Percentiles rank a stretch among this genome's conserved stretches.
Evolutionary conservation across 2,888 invertebrate genomes (phyloP).

Genomic region (Caradrina kadenii): DNA sequence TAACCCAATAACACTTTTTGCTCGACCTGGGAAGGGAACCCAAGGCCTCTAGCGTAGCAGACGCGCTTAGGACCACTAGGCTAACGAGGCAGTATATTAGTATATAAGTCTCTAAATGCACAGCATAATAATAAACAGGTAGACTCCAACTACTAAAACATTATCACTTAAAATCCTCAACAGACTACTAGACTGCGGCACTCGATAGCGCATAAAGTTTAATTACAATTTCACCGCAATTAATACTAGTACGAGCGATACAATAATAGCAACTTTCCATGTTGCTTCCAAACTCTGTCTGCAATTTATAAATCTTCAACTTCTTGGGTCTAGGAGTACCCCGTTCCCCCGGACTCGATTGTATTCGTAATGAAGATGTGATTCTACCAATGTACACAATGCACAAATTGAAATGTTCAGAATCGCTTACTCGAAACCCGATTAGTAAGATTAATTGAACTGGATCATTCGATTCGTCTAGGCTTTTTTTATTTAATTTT

Average conservation of each 20-base stretch:
- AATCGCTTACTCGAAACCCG: slow-evolving; percentile 67
- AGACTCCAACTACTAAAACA: not conserved
- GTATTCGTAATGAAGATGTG: slow-evolving; percentile 83
- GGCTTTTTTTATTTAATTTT: slow-evolving; percentile 61
- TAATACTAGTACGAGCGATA: slow-evolving; percentile 57
- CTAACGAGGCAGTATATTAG: too few species aligned
- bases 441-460: slow-evolving; percentile 71
- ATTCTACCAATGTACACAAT: slow-evolving; percentile 74
- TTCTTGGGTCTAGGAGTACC: slow-evolving; percentile 76
- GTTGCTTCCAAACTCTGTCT: slow-evolving; percentile 56
- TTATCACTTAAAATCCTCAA: slow-evolving; percentile 18
- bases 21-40: too few species aligned
- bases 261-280: slow-evolving; percentile 60
- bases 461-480: slow-evolving; percentile 65
- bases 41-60: too few species aligned
- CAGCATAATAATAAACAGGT: not conserved
- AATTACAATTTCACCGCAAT: slow-evolving; percentile 64
- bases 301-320: slow-evolving; percentile 66
- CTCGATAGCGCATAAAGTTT: slow-evolving; percentile 52
- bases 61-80: too few species aligned
- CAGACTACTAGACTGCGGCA: slow-evolving; percentile 51
- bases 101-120: too few species aligned
- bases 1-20: too few species aligned
- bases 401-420: slow-evolving; percentile 79
- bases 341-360: slow-evolving; percentile 74